A percentile compares a stretch with the other conserved stretches of the same genome.
phyloP scores from a whole-genome alignment of 1,140 invertebrate genomes.

The Diachasma alloeum region DNA sequence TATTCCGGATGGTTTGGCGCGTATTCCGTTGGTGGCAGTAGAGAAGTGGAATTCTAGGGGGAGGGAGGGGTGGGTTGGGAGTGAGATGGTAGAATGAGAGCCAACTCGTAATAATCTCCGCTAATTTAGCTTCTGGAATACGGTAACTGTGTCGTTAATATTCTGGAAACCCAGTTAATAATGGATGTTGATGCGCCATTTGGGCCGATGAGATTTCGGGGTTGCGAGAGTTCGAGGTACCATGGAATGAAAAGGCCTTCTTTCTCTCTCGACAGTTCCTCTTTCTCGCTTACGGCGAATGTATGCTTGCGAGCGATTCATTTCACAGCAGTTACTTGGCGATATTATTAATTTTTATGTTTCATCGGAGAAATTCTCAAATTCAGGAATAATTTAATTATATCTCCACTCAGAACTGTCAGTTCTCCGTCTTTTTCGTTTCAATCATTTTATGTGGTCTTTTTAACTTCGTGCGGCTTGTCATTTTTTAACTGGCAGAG shows the following conservation, averaged over 20 bases:
- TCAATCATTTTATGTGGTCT: not conserved
- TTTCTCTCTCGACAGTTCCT: not conserved
- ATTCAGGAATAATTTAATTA: not conserved
- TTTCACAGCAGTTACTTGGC: constrained; percentile 1
- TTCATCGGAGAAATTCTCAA: not conserved
- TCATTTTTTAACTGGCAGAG: not conserved
- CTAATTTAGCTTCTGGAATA: constrained; percentile 66
- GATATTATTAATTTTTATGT: not conserved
- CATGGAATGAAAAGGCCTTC: not conserved
- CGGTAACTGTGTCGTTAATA: constrained; percentile 66
- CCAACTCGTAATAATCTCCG: constrained; percentile 63
- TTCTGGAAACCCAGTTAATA: constrained; percentile 57
- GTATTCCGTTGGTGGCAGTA: constrained; percentile 17
- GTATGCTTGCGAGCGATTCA: not conserved
- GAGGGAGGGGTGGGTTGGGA: constrained; percentile 2
- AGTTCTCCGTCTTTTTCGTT: not conserved
- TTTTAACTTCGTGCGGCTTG: not conserved
- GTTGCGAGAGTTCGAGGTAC: constrained; percentile 52
- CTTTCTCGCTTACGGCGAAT: not conserved
- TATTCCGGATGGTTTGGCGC: constrained; percentile 26
- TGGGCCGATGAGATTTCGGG: constrained; percentile 65
- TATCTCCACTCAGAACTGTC: not conserved
- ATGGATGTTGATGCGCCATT: constrained; percentile 66
- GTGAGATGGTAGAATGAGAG: constrained; percentile 42
- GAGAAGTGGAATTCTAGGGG: constrained; percentile 14